Base-by-base conservation (phyloP, 2,888 invertebrate genomes). In the Luperina testacea region DNA sequence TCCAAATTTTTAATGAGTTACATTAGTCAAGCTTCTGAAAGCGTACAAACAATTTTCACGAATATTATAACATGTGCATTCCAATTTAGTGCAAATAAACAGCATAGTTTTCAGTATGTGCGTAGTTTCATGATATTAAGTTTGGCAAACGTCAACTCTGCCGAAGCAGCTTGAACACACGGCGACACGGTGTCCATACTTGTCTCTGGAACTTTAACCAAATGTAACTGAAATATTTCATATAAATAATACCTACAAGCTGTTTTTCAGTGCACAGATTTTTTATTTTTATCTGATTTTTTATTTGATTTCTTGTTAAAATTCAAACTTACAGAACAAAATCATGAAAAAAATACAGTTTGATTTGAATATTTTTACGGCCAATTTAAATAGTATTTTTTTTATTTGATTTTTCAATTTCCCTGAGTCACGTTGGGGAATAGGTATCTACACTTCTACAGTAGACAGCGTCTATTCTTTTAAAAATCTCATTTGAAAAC, bases 111-210 rank as follows among this genome's bases (percentile, higher is more conserved):
- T 63, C 71, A 82, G 79, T 86, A 79, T 77, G 53, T 61, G 7
- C 15, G 32, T 59, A 82, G 75, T 85, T 85, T 63, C 72, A 69
- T 67, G 83, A 45, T 72, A 69, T 38, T 61, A 74, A 83, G 61
- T 79, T 76, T 27, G 64, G 53, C 38, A 75, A 38, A 68, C 68
- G 51, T 75, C 74, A 86, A 86, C 74, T 86, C 74, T 59, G 38
- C 27, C 74, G 77, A 84, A 77, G 80, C 57, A 4, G 72, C 20
- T 57, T n/a, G n/a, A 32, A 61, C 17, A 67, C 38, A 67, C n/a
- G 53, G 61, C 20, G 20, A n/a, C 6, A 53, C n/a, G 38, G 72
- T 63, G 57, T 38, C 38, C 59, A 24, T 45, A 53, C 20, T 73
- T 15, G 53, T 59, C 53, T 38, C 13, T 9, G 42, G 45, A 76